Evolutionary conservation across 2,113 vertebrate genomes (phyloP), one percentile per base, ranked within the genome.

Genomic region (Pongo pygmaeus): DNA sequence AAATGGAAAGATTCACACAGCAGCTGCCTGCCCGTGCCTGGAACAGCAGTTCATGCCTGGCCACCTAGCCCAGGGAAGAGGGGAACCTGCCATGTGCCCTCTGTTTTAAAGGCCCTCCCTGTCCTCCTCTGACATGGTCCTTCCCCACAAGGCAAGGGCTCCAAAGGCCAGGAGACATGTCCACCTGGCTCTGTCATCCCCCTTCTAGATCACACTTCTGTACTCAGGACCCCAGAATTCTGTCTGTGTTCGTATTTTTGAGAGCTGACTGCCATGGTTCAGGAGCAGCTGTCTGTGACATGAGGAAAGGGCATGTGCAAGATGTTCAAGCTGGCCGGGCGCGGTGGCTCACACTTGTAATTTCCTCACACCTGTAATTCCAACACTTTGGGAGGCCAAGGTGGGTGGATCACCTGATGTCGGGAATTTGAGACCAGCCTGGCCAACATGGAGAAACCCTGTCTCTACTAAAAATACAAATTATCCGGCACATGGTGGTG

Each of bases 161-260:
- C 35, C 8, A 4, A 13, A 43, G 35, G 22, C 43, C 57, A n/a
- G 22, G 55, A 46, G 43, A 38, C 10, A 4, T 43, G 16, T 32
- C 78, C 6, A 0, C 4, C 20, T 1, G 3, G 30, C 32, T 17
- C 3, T 0, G 1, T 1, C 25, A 3, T 7, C 4, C 32, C 18
- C 77, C 38, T 23, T 55, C 14, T 2, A 32, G 18, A 8, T 32
- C 12, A 38, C n/a, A 8, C 59, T 18, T 12, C 22, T 23, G 57
- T 9, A 17, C 17, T 30, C 0, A 4, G 40, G 55, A 79, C 32
- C 11, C 55, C 59, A 25, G 78, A 84, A 61, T 55, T 32, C 43
- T 14, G 10, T 23, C 59, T 75, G 32, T 13, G 27, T 72, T 43
- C 1, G 2, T n/a, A 4, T 23, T 46, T 67, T 30, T 27, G 52